phyloP scores from a whole-genome alignment of 2,797 vertebrate genomes.

The Huso huso region DNA sequence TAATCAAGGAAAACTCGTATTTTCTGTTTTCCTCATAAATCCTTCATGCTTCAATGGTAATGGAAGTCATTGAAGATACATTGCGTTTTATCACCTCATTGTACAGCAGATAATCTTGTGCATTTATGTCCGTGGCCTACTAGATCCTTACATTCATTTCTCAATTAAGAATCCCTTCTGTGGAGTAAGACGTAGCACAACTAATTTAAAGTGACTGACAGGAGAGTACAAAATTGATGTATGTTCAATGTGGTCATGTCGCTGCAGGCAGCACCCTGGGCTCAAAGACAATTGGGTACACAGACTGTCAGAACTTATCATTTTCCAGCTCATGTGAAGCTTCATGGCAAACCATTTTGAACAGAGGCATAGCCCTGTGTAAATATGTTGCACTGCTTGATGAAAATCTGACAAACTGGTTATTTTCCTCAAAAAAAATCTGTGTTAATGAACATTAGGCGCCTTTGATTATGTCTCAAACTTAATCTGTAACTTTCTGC shows the following conservation, averaged over 20 bases:
- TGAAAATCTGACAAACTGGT: not conserved
- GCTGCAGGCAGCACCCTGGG: slow-evolving; percentile 37
- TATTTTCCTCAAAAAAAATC: not conserved
- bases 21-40: not conserved
- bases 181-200: slow-evolving; percentile 20
- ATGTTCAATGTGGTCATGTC: slow-evolving; percentile 36
- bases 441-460: not conserved
- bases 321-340: slow-evolving; percentile 30
- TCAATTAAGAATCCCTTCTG: slow-evolving; percentile 24
- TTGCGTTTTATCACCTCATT: slow-evolving; percentile 16
- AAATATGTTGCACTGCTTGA: slow-evolving; percentile 1
- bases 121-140: slow-evolving; percentile 13
- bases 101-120: slow-evolving; percentile 8
- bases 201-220: slow-evolving; percentile 34
- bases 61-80: slow-evolving; percentile 16
- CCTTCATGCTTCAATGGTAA: slow-evolving; percentile 15
- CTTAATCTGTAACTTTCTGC: not conserved
- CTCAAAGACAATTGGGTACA: slow-evolving; percentile 24
- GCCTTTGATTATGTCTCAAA: not conserved
- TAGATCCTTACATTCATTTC: slow-evolving; percentile 16
- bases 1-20: slow-evolving; percentile 3
- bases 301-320: slow-evolving; percentile 34
- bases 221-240: slow-evolving; percentile 31
- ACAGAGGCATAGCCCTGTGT: slow-evolving; percentile 5
- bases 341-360: slow-evolving; percentile 20